Evolutionary conservation across 2,888 invertebrate species (phyloP).

Genomic region (Epirrita christyi): DNA sequence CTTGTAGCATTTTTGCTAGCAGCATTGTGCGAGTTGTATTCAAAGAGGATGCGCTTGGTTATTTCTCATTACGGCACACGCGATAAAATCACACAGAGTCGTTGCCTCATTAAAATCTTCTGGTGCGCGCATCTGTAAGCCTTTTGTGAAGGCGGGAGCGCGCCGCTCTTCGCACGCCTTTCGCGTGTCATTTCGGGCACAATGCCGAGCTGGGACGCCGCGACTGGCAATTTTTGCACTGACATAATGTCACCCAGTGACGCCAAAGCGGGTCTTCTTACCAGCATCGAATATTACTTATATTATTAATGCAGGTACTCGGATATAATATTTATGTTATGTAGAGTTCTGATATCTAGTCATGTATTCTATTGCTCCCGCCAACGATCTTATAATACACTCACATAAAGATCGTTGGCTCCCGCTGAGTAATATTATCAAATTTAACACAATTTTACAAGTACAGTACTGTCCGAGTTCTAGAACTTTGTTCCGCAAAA

Average conservation of each 20-base stretch:
- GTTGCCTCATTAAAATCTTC: conserved; percentile 85
- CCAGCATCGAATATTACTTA: conserved; percentile 46
- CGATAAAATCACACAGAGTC: conserved; percentile 84
- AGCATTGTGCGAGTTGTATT: conserved; percentile 63
- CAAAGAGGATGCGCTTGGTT: conserved; percentile 83
- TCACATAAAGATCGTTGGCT: no score
- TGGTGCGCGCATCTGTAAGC: conserved; percentile 84
- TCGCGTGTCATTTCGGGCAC: conserved; percentile 83
- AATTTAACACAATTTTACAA: no score
- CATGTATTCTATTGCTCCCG: no score
- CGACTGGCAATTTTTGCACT: conserved; percentile 71
- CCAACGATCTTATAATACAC: no score
- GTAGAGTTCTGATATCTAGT: no score
- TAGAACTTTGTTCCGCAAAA: neutral
- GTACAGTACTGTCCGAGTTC: no score
- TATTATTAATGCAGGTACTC: neutral
- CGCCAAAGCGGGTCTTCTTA: conserved; percentile 58
- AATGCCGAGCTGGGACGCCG: conserved; percentile 67
- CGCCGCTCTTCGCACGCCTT: conserved; percentile 77
- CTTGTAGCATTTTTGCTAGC: conserved; percentile 69
- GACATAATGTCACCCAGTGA: conserved; percentile 54
- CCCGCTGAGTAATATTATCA: no score
- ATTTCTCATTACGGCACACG: conserved; percentile 83
- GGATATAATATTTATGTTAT: neutral
- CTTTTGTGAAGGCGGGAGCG: conserved; percentile 78